Evolutionary conservation across 1,140 invertebrate genomes (phyloP).

Genomic region (Drusus annulatus): DNA sequence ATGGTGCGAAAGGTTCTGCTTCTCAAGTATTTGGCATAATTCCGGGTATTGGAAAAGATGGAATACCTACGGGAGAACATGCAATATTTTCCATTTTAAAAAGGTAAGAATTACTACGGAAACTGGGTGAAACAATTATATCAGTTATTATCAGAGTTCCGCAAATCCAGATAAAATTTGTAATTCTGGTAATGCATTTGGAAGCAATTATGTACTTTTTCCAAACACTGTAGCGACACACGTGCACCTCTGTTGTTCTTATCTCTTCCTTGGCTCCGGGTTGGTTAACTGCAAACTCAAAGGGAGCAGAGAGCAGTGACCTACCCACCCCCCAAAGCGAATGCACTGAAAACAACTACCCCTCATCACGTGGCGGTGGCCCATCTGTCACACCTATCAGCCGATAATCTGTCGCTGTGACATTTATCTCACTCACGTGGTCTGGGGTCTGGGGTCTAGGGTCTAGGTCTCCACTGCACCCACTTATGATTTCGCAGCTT

Average conservation of each 20-base stretch:
- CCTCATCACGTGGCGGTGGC: not conserved
- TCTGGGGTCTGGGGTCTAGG: not conserved
- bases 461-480: not conserved
- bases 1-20: no score
- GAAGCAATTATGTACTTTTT: no score
- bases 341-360: not conserved
- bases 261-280: no score
- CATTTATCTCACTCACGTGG: not conserved
- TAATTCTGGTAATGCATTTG: no score
- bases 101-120: no score
- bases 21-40: no score
- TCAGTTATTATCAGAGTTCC: no score
- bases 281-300: not conserved
- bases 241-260: not conserved
- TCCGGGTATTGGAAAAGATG: no score
- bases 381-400: not conserved
- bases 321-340: not conserved
- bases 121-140: no score
- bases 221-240: not conserved
- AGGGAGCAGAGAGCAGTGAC: not conserved
- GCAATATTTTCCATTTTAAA: no score
- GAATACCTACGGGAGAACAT: no score
- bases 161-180: no score
- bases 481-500: slow-evolving; percentile 6
- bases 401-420: not conserved